A percentile compares a stretch with the other conserved stretches of the same genome.
phyloP scores from a whole-genome alignment of 2,888 invertebrate genomes.

The Nomada goodeniana region DNA sequence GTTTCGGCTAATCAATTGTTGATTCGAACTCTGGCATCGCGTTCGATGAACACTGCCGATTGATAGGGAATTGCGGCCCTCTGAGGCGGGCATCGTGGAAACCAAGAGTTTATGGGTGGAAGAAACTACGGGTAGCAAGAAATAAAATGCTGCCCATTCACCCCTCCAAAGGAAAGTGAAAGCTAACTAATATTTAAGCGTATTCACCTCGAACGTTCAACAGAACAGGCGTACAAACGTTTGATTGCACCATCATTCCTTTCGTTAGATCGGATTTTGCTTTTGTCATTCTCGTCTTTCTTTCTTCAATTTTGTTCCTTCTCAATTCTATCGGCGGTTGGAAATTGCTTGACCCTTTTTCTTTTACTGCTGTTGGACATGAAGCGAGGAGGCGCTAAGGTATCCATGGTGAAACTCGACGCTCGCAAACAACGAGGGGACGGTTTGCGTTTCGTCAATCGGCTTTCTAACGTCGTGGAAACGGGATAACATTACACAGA shows the following conservation, averaged over 20 bases:
- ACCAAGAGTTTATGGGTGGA: background rate
- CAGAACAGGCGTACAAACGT: background rate
- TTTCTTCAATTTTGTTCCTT: background rate
- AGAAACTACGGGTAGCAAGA: background rate
- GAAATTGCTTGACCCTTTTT: background rate
- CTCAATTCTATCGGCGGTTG: no score
- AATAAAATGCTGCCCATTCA: background rate
- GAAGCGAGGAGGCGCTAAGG: background rate
- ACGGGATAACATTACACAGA: background rate
- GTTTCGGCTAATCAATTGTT: background rate
- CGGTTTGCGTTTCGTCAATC: slow-evolving; percentile 21
- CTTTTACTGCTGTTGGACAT: background rate
- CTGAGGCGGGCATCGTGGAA: background rate
- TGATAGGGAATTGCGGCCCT: background rate
- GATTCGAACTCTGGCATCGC: no score
- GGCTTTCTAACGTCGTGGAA: slow-evolving; percentile 34
- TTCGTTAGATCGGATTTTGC: background rate
- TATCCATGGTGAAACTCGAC: slow-evolving; percentile 10
- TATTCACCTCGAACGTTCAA: background rate
- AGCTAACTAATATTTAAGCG: slow-evolving; percentile 8
- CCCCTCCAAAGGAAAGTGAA: slow-evolving; percentile 31
- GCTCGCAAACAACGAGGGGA: background rate
- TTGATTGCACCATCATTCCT: no score
- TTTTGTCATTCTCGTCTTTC: background rate
- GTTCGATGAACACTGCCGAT: background rate